phyloP scores from a whole-genome alignment of 2,797 vertebrate species.

The Phataginus tricuspis region DNA sequence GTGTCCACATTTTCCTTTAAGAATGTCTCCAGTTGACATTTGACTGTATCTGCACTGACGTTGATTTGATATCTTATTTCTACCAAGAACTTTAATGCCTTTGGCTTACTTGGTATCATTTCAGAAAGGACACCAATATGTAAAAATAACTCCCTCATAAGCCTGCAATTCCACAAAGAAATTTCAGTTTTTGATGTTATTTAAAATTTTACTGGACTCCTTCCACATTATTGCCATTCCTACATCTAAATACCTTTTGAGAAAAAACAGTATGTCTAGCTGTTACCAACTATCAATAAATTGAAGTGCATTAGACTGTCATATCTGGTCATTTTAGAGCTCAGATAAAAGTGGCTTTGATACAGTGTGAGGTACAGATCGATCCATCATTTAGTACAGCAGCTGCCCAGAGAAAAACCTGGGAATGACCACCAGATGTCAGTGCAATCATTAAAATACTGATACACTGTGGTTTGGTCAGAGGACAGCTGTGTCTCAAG shows the following conservation, averaged over 20 bases:
- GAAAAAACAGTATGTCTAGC: not conserved
- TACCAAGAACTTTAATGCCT: not conserved
- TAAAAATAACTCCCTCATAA: constrained; percentile 16
- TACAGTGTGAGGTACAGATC: not conserved
- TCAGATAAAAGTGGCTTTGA: constrained; percentile 27
- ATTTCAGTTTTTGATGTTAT: constrained; percentile 11
- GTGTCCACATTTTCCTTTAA: not conserved
- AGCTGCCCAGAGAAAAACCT: constrained; percentile 35
- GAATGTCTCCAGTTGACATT: constrained; percentile 7
- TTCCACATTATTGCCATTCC: not conserved
- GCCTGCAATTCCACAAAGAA: not conserved
- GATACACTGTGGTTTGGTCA: not conserved
- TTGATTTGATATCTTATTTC: constrained; percentile 12
- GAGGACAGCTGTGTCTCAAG: not conserved
- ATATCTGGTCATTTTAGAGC: not conserved
- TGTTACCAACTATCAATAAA: not conserved
- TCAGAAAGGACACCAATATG: not conserved
- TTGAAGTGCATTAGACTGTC: not conserved
- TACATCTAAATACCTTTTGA: not conserved
- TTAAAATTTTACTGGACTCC: not conserved
- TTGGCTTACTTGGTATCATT: constrained; percentile 24
- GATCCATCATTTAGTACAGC: not conserved
- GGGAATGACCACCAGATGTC: constrained; percentile 74
- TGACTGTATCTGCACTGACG: not conserved
- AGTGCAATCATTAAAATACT: constrained; percentile 64